phyloP scores from a whole-genome alignment of 2,888 invertebrate species.

The Sericinus montela region DNA sequence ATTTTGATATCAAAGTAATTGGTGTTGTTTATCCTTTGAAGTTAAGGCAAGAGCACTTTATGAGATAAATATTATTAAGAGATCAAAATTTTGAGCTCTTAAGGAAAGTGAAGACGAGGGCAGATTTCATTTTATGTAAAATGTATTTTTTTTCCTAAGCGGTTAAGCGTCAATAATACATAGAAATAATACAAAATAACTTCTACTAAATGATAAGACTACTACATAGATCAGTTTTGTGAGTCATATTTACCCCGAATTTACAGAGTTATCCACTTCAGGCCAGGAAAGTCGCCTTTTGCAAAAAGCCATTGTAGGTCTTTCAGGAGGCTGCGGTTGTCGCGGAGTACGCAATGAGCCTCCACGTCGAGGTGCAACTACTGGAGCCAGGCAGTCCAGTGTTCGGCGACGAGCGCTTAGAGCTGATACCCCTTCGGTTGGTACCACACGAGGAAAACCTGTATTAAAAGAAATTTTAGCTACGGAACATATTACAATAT shows the following conservation, averaged over 20 bases:
- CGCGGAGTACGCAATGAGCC: slow-evolving; percentile 81
- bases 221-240: too few relatives aligned
- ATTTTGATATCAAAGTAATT: too few relatives aligned
- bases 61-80: too few relatives aligned
- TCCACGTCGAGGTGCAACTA: slow-evolving; percentile 68
- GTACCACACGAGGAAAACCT: slow-evolving; percentile 87
- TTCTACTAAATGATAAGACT: too few relatives aligned
- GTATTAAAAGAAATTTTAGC: neutral
- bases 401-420: slow-evolving; percentile 78
- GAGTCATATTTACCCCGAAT: slow-evolving; percentile 85
- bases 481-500: neutral
- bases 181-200: too few relatives aligned
- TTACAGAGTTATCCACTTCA: slow-evolving; percentile 89
- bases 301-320: slow-evolving; percentile 86
- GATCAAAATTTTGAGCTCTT: too few relatives aligned
- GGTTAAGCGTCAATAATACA: too few relatives aligned
- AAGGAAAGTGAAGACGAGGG: too few relatives aligned
- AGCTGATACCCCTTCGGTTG: slow-evolving; percentile 83
- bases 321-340: slow-evolving; percentile 79
- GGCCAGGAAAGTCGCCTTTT: slow-evolving; percentile 90
- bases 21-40: too few relatives aligned
- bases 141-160: too few relatives aligned
- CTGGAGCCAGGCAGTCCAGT: slow-evolving; percentile 81
- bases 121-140: too few relatives aligned
- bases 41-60: too few relatives aligned